phyloP scores from a whole-genome alignment of 2,888 invertebrate species.

The Netelia fuscicornis region DNA sequence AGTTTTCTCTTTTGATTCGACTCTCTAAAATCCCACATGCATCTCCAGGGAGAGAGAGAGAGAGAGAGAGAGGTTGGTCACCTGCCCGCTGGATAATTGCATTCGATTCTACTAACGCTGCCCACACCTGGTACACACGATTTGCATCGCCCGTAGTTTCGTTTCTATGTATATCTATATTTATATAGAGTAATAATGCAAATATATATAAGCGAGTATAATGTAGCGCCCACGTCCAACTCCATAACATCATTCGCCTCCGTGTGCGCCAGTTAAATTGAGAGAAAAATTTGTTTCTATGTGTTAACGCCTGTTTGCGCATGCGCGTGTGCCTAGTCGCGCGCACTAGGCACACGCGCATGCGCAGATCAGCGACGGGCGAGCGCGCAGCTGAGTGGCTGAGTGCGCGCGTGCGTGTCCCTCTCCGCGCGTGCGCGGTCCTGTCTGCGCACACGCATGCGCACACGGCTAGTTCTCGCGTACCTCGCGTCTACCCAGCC shows the following conservation, averaged over 20 bases:
- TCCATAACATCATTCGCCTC: constrained; percentile 6
- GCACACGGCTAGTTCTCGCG: not conserved
- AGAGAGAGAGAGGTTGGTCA: constrained; percentile 70
- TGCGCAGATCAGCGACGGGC: too few species aligned
- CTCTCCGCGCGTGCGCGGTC: too few species aligned
- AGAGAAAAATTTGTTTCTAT: constrained; percentile 16
- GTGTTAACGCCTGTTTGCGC: not conserved
- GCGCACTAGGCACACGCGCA: too few species aligned
- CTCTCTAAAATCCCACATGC: constrained; percentile 74
- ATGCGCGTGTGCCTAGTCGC: not conserved
- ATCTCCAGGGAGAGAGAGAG: constrained; percentile 27
- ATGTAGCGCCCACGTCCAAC: constrained; percentile 38
- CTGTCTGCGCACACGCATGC: too few species aligned
- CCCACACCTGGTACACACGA: constrained; percentile 68
- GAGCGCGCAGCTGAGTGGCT: too few species aligned
- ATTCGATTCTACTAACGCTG: constrained; percentile 65
- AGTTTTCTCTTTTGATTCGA: constrained; percentile 12
- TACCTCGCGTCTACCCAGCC: constrained; percentile 16
- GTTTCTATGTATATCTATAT: constrained; percentile 11
- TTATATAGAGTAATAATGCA: not conserved
- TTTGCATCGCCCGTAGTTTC: constrained; percentile 28
- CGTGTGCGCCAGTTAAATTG: constrained; percentile 4
- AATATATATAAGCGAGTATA: constrained; percentile 19
- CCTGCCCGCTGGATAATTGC: constrained; percentile 72
- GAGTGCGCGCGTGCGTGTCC: too few species aligned